phyloP scores from a whole-genome alignment of 2,888 invertebrate genomes.

The Monoplex corrugatus region DNA sequence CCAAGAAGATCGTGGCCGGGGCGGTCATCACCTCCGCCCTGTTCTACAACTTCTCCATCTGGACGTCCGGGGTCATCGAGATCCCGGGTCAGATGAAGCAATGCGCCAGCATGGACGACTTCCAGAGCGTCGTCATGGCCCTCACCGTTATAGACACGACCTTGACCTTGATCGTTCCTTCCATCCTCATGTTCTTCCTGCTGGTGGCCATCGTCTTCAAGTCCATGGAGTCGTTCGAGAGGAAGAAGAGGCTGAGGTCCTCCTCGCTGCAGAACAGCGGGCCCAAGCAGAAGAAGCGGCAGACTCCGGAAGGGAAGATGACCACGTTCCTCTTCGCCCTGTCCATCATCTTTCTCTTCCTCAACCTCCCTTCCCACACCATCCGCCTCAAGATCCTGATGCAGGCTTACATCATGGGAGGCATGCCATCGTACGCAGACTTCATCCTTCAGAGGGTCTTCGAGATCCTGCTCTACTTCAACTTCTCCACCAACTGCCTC shows the following conservation, averaged over 20 bases:
- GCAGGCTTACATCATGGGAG: constrained; percentile 22
- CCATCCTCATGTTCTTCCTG: constrained; percentile 48
- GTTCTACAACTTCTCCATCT: constrained; percentile 63
- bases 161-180: constrained; percentile 48
- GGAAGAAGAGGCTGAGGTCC: constrained; percentile 39
- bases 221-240: constrained; percentile 45
- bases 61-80: constrained; percentile 58
- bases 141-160: constrained; percentile 45
- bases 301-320: constrained; percentile 50
- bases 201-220: constrained; percentile 43
- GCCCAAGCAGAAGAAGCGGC: constrained; percentile 21
- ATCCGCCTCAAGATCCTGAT: constrained; percentile 52
- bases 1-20: constrained; percentile 48
- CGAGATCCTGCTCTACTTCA: constrained; percentile 56
- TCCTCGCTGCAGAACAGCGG: background rate
- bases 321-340: constrained; percentile 55
- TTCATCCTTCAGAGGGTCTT: constrained; percentile 55
- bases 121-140: constrained; percentile 40
- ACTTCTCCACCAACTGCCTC: constrained; percentile 58
- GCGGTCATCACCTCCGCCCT: constrained; percentile 52
- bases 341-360: constrained; percentile 52
- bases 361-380: constrained; percentile 51
- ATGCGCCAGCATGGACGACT: constrained; percentile 34
- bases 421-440: constrained; percentile 27
- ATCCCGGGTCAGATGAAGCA: constrained; percentile 49